phyloP scores from a whole-genome alignment of 1,140 invertebrate genomes.

The Doryteuthis pealeii region DNA sequence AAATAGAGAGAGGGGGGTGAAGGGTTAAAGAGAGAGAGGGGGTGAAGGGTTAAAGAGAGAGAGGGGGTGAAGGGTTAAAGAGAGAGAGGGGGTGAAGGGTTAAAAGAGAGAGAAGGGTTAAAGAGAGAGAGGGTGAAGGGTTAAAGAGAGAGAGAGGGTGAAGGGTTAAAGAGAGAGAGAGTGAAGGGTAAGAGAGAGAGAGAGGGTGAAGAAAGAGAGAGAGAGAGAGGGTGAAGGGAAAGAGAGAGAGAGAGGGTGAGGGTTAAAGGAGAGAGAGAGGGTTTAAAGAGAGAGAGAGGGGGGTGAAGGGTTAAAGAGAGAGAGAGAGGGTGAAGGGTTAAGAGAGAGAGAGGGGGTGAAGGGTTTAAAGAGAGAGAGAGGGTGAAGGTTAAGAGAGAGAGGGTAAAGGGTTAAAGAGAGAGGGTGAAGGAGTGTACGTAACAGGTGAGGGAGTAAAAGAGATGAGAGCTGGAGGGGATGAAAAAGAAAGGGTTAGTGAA shows the following conservation, averaged over 20 bases:
- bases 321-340: constrained; percentile 1
- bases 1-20: not conserved
- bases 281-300: not conserved
- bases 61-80: no score
- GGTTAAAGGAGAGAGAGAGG: not conserved
- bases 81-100: no score
- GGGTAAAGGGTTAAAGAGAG: no score
- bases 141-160: no score
- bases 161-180: no score
- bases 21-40: no score
- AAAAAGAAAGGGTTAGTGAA: not conserved
- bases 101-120: no score
- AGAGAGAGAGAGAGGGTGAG: not conserved
- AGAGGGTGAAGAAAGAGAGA: not conserved
- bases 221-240: not conserved
- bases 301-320: not conserved
- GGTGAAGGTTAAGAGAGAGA: no score
- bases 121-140: no score
- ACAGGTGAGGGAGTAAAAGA: not conserved
- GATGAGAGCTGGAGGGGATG: constrained; percentile 1
- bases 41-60: no score
- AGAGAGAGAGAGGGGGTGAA: not conserved
- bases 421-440: constrained; percentile 1
- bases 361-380: constrained; percentile 5
- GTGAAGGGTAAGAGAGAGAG: not conserved